phyloP scores from a whole-genome alignment of 1,140 invertebrate genomes.

The Campoletis sonorensis region DNA sequence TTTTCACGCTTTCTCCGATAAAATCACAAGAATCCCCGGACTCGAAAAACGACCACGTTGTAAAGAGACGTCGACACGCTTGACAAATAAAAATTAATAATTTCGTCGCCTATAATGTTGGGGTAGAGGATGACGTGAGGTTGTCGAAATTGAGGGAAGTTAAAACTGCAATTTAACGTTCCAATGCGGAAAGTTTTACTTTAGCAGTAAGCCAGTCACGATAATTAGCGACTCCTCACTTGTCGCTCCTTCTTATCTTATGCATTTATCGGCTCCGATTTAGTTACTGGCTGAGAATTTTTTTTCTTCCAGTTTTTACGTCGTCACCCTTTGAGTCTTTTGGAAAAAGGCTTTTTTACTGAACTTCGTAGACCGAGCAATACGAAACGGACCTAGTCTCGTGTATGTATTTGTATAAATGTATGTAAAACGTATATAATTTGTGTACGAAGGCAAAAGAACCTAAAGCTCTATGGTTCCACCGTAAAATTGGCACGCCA shows the following conservation, averaged over 20 bases:
- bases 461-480: too few species aligned
- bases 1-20: neutral
- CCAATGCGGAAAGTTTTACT: neutral
- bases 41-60: neutral
- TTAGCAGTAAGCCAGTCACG: neutral
- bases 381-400: too few species aligned
- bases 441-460: too few species aligned
- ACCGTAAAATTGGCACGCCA: too few species aligned
- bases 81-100: conserved; percentile 32
- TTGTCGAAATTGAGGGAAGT: neutral
- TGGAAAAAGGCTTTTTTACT: conserved; percentile 7
- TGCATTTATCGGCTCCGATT: conserved; percentile 25
- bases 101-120: neutral
- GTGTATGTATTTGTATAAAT: too few species aligned
- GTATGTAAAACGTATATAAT: too few species aligned
- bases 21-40: neutral
- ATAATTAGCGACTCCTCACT: conserved; percentile 20
- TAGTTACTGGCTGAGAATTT: neutral
- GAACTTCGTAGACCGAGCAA: too few species aligned
- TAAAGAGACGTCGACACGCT: conserved; percentile 9
- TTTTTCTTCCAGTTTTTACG: neutral
- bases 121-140: neutral
- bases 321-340: neutral
- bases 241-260: neutral
- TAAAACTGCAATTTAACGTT: neutral